Evolutionary conservation across 2,888 invertebrate genomes (phyloP), one percentile per base, ranked within the genome.

Genomic region (Polymixis flavicincta): DNA sequence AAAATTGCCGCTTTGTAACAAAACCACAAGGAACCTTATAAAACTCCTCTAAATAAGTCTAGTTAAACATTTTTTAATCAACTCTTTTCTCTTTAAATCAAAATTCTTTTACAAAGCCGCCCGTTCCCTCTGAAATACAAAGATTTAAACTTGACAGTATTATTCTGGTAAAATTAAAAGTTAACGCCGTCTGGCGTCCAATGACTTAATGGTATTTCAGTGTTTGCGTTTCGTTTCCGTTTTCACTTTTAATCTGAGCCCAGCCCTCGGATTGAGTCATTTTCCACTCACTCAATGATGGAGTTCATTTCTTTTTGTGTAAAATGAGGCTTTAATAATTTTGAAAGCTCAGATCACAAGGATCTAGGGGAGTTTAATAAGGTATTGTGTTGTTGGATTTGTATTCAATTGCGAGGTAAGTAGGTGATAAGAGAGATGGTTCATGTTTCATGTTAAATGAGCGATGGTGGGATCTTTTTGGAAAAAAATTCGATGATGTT

Each of bases 201-300:
- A 92, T 93, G 93, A 92, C 93, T 93, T 94, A 95, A 95, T 95
- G 94, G 93, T 93, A 91, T 95, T 95, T 93, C 93, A 92, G 90
- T 95, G 95, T 95, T 95, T 93, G 92, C 92, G 89, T 90, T 92
- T 89, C 91, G 92, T 92, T 94, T 93, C 91, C 90, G 88, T 89
- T 94, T 92, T 92, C 91, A 91, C 92, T 92, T 92, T 94, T 92
- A 92, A 93, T 92, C 91, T 90, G 82, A 85, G 90, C 85, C 64
- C 83, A 85, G 86, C 77, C 83, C 85, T 87, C 76, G 85, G 85
- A 88, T 89, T 86, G 87, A 88, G 84, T 90, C 87, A 81, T 86
- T 88, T 89, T 88, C 90, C 88, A 86, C 82, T 82, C 78, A 86
- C 77, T 87, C 84, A 82, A 82, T 79, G 82, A 52, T 82, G 52